A percentile compares a stretch with the other conserved stretches of the same genome.
Evolutionary conservation across 2,888 invertebrate genomes (phyloP).

Genomic region (Euplagia quadripunctaria): DNA sequence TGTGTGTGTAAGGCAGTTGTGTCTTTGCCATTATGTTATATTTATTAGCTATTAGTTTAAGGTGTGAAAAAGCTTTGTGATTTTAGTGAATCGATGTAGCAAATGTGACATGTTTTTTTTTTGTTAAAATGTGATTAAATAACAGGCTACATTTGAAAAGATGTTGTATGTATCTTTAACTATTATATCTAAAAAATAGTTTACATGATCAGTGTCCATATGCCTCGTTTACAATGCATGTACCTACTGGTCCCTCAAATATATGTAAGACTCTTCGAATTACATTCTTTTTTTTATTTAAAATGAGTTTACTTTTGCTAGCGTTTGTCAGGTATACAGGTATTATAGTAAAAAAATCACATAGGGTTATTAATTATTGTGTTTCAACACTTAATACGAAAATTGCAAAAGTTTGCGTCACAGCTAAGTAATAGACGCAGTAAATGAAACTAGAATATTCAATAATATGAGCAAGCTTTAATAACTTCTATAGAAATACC

Average conservation of each 20-base stretch:
- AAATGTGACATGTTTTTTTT: not conserved
- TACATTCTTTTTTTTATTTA: not conserved
- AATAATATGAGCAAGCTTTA: too few species aligned
- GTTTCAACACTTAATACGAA: too few species aligned
- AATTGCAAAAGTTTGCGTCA: not conserved
- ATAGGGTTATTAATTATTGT: too few species aligned
- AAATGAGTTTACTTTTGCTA: not conserved
- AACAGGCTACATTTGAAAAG: not conserved
- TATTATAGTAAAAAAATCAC: not conserved
- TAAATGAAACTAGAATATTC: too few species aligned
- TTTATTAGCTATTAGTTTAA: constrained; percentile 39
- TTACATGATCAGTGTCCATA: not conserved
- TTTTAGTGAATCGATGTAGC: constrained; percentile 31
- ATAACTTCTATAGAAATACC: too few species aligned
- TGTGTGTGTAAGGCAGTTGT: constrained; percentile 31
- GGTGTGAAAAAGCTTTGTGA: constrained; percentile 29
- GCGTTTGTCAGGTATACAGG: not conserved
- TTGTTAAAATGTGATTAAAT: not conserved
- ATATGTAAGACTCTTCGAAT: not conserved
- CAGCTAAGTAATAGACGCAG: not conserved
- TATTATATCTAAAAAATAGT: not conserved
- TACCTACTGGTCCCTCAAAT: not conserved
- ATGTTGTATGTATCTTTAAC: not conserved
- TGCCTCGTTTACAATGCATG: not conserved
- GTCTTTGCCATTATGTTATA: constrained; percentile 17